Conservation (phyloP, 1,140 invertebrate species). For the Zophobas atratus region DNA sequence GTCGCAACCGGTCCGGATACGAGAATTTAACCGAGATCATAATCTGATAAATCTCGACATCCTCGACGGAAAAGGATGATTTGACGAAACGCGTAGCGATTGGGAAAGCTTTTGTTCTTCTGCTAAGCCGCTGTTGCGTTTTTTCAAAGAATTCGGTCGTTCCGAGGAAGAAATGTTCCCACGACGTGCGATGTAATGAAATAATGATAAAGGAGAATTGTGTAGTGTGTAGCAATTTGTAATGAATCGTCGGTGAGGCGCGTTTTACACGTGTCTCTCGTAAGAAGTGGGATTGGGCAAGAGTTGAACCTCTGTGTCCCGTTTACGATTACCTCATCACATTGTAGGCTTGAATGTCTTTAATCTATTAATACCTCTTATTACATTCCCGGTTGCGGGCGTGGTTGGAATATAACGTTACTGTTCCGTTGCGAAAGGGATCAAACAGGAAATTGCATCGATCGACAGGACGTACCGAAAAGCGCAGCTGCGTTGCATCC, state of each 20-base stretch:
- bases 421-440: constrained; percentile 37
- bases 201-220: constrained; percentile 33
- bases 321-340: constrained; percentile 48
- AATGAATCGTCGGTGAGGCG: constrained; percentile 44
- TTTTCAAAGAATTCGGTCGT: constrained; percentile 1
- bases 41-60: constrained; percentile 12
- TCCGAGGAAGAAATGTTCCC: constrained; percentile 17
- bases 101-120: constrained; percentile 30
- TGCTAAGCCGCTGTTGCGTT: constrained; percentile 1
- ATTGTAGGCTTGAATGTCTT: constrained; percentile 44
- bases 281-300: constrained; percentile 47
- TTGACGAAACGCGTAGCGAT: constrained; percentile 16
- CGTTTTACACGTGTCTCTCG: constrained; percentile 43
- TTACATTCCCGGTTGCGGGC: constrained; percentile 42
- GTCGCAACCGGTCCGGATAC: constrained; percentile 29
- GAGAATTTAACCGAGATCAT: constrained; percentile 9
- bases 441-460: constrained; percentile 45
- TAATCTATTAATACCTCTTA: constrained; percentile 42
- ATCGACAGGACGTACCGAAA: constrained; percentile 36
- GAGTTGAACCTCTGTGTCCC: constrained; percentile 40
- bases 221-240: constrained; percentile 45
- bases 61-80: constrained; percentile 25
- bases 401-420: constrained; percentile 26
- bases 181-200: constrained; percentile 14
- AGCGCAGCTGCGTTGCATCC: constrained; percentile 36